A percentile compares a stretch with the other conserved stretches of the same genome.
These are phyloP conservation scores for Scrobipalpa costella DNA, from an alignment of 2,888 invertebrate genomes.

Conservation along the genomic window DNA sequence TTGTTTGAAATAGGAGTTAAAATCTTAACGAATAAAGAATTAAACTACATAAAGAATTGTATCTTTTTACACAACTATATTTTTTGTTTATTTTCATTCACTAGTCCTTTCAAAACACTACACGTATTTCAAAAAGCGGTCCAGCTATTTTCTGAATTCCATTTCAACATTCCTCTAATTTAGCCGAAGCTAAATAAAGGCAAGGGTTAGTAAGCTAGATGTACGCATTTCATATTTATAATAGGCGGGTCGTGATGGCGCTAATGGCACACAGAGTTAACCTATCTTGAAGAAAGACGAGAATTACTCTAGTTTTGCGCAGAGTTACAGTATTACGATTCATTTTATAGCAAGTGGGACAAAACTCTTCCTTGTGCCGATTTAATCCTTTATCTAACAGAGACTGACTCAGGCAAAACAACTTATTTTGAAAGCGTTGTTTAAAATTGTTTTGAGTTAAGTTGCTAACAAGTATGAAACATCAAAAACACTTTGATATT, in stretches of 20 bases:
- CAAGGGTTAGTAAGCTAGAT: constrained; percentile 15
- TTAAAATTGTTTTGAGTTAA: too few relatives aligned
- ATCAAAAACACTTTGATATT: too few relatives aligned
- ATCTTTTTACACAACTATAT: too few relatives aligned
- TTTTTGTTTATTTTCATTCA: background rate
- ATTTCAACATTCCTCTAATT: constrained; percentile 20
- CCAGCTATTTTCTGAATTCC: background rate
- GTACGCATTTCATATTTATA: constrained; percentile 24
- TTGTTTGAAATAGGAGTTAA: too few relatives aligned
- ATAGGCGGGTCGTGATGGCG: constrained; percentile 44
- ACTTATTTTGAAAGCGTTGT: too few relatives aligned
- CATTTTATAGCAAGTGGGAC: constrained; percentile 52
- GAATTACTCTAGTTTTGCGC: constrained; percentile 41
- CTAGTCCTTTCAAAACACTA: background rate
- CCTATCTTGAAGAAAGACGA: constrained; percentile 35
- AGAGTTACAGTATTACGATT: constrained; percentile 44
- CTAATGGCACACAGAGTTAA: constrained; percentile 41
- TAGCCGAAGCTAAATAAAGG: constrained; percentile 24
- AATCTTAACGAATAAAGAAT: too few relatives aligned
- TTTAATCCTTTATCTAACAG: constrained; percentile 47
- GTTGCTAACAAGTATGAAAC: too few relatives aligned
- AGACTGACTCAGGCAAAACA: constrained; percentile 1
- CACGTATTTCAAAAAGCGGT: background rate
- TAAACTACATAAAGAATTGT: too few relatives aligned
- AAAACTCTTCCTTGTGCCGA: constrained; percentile 53